Conservation (phyloP, 2,797 vertebrate species). For the Aeoliscus strigatus region DNA sequence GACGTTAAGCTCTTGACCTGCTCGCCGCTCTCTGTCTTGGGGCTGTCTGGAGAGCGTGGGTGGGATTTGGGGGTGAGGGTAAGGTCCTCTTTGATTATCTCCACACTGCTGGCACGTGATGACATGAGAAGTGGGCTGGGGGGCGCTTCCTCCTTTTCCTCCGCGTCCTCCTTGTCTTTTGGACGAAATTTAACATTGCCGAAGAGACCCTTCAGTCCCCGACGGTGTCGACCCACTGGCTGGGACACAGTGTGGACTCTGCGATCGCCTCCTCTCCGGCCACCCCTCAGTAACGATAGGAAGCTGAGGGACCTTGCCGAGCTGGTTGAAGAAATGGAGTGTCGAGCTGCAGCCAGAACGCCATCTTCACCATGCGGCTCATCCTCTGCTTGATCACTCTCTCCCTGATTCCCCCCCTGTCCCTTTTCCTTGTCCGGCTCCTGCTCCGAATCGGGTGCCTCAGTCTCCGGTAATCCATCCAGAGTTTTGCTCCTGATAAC, state of each 20-base stretch:
- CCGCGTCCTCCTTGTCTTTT: conserved; percentile 80
- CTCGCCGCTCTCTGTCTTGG: conserved; percentile 33
- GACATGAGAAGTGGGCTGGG: conserved; percentile 77
- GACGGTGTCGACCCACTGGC: conserved; percentile 79
- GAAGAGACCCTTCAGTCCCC: conserved; percentile 86
- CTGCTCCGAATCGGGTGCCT: conserved; percentile 58
- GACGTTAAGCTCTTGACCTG: conserved; percentile 24
- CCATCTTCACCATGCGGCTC: conserved; percentile 64
- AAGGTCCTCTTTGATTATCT: conserved; percentile 79
- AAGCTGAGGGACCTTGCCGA: conserved; percentile 89
- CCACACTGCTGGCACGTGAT: conserved; percentile 77
- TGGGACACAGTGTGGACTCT: conserved; percentile 80
- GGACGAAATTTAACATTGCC: conserved; percentile 82
- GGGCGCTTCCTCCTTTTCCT: conserved; percentile 69
- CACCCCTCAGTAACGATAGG: conserved; percentile 83
- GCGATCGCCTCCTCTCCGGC: conserved; percentile 71
- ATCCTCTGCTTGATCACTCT: conserved; percentile 70
- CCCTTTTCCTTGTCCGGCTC: conserved; percentile 59
- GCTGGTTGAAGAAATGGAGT: conserved; percentile 78
- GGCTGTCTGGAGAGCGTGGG: conserved; percentile 60
- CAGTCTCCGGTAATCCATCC: conserved; percentile 84
- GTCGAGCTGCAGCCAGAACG: conserved; percentile 58
- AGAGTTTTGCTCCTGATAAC: conserved; percentile 82
- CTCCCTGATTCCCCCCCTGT: conserved; percentile 54
- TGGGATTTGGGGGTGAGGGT: conserved; percentile 70